These are phyloP conservation scores for Stictocephala bisonia DNA, from an alignment of 2,888 invertebrate genomes.

Conservation along the genomic window DNA sequence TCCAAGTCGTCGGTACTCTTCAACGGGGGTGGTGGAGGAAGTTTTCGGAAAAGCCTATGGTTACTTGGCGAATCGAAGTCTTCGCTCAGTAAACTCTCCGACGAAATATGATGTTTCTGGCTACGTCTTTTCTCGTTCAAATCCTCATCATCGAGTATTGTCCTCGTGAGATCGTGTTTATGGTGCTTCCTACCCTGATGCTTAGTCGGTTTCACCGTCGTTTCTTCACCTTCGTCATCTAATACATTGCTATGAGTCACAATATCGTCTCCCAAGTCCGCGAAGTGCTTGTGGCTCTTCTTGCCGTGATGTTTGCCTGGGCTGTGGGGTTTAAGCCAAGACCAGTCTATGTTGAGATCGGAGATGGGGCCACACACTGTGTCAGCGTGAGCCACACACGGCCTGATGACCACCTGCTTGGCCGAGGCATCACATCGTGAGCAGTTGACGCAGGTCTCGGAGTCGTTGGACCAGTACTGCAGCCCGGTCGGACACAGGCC, in stretches of 20 bases:
- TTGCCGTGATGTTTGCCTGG: slow-evolving; percentile 34
- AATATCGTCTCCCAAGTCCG: not conserved
- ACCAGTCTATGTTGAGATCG: slow-evolving; percentile 74
- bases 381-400: slow-evolving; percentile 81
- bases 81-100: slow-evolving; percentile 16
- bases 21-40: slow-evolving; percentile 33
- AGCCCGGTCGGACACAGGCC: slow-evolving; percentile 69
- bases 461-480: slow-evolving; percentile 76
- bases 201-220: not conserved
- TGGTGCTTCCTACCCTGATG: slow-evolving; percentile 30
- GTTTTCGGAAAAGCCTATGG: not conserved
- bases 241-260: slow-evolving; percentile 1
- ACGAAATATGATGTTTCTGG: slow-evolving; percentile 11
- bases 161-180: not conserved
- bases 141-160: not conserved
- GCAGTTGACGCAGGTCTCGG: slow-evolving; percentile 76
- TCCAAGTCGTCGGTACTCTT: slow-evolving; percentile 38
- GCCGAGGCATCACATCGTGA: slow-evolving; percentile 62
- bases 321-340: slow-evolving; percentile 63
- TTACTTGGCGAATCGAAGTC: not conserved
- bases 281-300: slow-evolving; percentile 28
- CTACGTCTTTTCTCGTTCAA: slow-evolving; percentile 9
- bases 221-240: slow-evolving; percentile 3
- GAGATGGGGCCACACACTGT: slow-evolving; percentile 78
- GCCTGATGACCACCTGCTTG: slow-evolving; percentile 71